Evolutionary conservation across 2,113 vertebrate genomes (phyloP).

Genomic region (Pomatorhinus ruficollis): DNA sequence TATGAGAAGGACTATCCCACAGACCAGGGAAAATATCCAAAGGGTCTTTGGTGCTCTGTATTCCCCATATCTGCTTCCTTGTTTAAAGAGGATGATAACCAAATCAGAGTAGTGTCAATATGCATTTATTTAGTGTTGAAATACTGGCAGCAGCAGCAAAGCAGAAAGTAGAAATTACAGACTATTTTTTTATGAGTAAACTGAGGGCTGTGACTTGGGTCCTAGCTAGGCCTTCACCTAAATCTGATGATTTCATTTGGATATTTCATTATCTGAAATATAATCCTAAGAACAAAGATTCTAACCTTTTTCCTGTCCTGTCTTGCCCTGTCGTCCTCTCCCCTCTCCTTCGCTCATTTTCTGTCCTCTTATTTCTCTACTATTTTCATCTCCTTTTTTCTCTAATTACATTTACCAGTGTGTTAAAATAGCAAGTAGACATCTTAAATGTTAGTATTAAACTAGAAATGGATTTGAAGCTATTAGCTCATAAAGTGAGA

Average conservation of each 20-base stretch:
- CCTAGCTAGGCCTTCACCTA: background rate
- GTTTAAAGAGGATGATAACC: background rate
- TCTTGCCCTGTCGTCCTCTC: too few species aligned
- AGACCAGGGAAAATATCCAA: background rate
- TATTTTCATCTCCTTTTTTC: background rate
- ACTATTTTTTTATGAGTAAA: background rate
- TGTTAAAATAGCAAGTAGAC: background rate
- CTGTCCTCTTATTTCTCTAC: too few species aligned
- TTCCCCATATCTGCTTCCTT: background rate
- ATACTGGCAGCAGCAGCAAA: background rate
- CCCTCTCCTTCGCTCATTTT: fast-evolving
- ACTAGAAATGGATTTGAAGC: background rate
- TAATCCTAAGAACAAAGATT: background rate
- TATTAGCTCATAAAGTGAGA: background rate
- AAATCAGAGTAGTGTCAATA: background rate
- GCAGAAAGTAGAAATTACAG: background rate
- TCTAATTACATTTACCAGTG: background rate
- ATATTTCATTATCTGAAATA: background rate
- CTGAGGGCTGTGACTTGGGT: background rate
- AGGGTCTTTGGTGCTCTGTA: background rate
- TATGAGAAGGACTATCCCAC: background rate
- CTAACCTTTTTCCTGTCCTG: background rate
- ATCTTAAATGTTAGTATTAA: background rate
- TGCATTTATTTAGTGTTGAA: background rate
- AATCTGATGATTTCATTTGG: background rate